phyloP scores from a whole-genome alignment of 2,888 invertebrate genomes.

The Synanthedon andrenaeformis region DNA sequence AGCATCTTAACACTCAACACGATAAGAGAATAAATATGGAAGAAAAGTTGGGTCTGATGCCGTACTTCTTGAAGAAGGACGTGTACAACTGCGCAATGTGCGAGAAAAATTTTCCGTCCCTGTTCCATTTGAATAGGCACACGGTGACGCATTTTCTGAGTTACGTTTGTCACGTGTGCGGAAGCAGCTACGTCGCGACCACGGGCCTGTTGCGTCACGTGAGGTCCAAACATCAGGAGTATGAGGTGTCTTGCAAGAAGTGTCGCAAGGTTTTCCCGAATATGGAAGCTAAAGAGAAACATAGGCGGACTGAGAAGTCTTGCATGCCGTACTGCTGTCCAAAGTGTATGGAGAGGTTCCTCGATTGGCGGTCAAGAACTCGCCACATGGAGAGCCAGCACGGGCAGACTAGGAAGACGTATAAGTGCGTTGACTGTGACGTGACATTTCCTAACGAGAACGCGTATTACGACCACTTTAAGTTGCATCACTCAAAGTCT shows the following conservation, averaged over 20 bases:
- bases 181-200: constrained; percentile 48
- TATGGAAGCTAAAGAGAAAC: constrained; percentile 52
- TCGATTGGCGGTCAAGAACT: constrained; percentile 40
- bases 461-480: constrained; percentile 50
- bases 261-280: constrained; percentile 49
- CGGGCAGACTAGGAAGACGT: constrained; percentile 33
- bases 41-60: constrained; percentile 49
- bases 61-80: constrained; percentile 40
- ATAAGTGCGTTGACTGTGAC: constrained; percentile 44
- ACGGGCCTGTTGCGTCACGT: constrained; percentile 47
- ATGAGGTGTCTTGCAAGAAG: constrained; percentile 43
- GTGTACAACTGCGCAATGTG: constrained; percentile 44
- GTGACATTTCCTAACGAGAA: constrained; percentile 39
- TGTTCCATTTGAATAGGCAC: constrained; percentile 49
- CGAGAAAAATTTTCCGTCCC: constrained; percentile 38
- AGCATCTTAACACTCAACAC: constrained; percentile 32
- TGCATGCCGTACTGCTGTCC: constrained; percentile 56
- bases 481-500: constrained; percentile 46
- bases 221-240: constrained; percentile 46
- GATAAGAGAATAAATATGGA: constrained; percentile 23
- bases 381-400: constrained; percentile 50
- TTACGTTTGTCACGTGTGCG: constrained; percentile 55
- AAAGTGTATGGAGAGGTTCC: constrained; percentile 46
- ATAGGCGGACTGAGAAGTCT: constrained; percentile 41
- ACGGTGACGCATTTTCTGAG: constrained; percentile 53